phyloP scores from a whole-genome alignment of 1,140 invertebrate genomes.

The Drosophila neocordata region DNA sequence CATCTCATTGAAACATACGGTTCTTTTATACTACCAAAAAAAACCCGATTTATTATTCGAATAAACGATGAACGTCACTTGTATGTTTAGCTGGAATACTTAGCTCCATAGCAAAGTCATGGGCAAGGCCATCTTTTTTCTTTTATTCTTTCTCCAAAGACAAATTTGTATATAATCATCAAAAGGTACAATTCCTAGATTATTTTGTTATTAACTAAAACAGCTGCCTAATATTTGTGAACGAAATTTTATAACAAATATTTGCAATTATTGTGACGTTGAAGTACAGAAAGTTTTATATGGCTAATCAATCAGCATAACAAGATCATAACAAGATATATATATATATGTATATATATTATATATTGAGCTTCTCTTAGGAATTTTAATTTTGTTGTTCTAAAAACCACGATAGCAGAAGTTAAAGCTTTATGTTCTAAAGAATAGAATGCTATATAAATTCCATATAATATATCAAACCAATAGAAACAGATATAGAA shows the following conservation, averaged over 20 bases:
- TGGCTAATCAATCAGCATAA: not conserved
- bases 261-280: conserved; percentile 2
- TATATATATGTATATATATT: no score
- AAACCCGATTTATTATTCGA: no score
- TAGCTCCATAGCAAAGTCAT: not conserved
- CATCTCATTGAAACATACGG: not conserved
- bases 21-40: conserved; percentile 45
- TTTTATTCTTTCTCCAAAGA: not conserved
- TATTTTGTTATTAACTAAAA: not conserved
- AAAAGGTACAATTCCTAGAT: not conserved
- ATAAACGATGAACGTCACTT: conserved; percentile 6
- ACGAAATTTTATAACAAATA: not conserved
- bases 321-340: not conserved
- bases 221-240: not conserved
- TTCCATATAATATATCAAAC: no score
- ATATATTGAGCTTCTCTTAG: no score
- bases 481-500: no score
- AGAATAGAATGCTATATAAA: no score
- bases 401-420: no score
- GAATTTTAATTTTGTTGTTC: no score
- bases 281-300: not conserved
- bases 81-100: conserved; percentile 48
- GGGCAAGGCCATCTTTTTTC: not conserved
- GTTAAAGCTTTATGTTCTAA: no score
- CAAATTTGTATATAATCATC: not conserved